Conservation (phyloP, 2,113 vertebrate species). For the Nycticryphes semicollaris region DNA sequence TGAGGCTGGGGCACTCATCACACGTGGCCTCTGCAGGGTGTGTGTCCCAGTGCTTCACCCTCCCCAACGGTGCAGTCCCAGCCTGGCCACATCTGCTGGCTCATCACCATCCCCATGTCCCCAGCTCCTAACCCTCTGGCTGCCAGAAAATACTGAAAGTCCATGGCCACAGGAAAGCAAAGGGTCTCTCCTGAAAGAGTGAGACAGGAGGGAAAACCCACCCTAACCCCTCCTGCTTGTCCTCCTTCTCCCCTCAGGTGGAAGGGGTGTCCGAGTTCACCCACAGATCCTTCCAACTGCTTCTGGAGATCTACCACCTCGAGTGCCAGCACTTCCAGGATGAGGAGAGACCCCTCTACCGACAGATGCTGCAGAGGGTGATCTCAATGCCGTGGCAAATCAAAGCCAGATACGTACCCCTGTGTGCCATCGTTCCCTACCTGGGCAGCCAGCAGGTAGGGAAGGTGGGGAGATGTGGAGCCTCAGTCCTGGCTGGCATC, state of each 20-base stretch:
- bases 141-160: not conserved
- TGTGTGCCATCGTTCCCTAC: slow-evolving; percentile 82
- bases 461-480: accelerated
- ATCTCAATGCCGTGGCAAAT: slow-evolving; percentile 82
- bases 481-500: not conserved
- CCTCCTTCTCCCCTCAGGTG: slow-evolving; percentile 61
- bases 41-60: accelerated
- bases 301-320: slow-evolving; percentile 80
- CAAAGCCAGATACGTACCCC: slow-evolving; percentile 81
- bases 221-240: not conserved
- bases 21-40: not conserved
- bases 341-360: slow-evolving; percentile 71
- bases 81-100: not conserved
- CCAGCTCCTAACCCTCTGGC: not conserved
- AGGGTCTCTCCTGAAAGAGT: not conserved
- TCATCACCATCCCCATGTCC: not conserved
- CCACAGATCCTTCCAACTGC: slow-evolving; percentile 75
- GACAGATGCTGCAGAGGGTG: slow-evolving; percentile 71
- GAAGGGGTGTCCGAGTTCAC: slow-evolving; percentile 82
- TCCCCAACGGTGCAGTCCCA: not conserved
- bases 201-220: not conserved
- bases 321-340: slow-evolving; percentile 78
- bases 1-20: not conserved
- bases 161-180: accelerated
- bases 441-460: slow-evolving; percentile 81